Evolutionary conservation across 2,888 invertebrate species (phyloP).

Genomic region (Agriopis marginaria): DNA sequence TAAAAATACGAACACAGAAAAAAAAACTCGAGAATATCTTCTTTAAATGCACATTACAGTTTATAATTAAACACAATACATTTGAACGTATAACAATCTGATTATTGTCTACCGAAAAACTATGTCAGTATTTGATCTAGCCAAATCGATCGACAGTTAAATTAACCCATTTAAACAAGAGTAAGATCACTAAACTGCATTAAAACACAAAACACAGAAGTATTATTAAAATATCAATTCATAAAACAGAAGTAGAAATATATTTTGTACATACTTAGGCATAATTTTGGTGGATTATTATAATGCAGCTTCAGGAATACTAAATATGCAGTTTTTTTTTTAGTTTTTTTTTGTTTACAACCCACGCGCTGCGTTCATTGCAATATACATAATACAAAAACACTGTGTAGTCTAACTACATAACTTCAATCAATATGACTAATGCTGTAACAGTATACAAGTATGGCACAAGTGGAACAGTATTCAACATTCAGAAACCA

Average conservation of each 20-base stretch:
- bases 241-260: background rate
- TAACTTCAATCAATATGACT: conserved; percentile 55
- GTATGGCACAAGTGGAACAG: conserved; percentile 66
- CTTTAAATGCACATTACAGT: background rate
- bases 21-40: background rate
- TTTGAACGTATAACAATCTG: background rate
- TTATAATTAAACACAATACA: background rate
- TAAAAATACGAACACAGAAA: conserved; percentile 13
- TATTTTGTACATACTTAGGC: background rate
- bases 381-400: conserved; percentile 59
- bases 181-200: background rate
- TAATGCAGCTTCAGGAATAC: background rate
- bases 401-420: conserved; percentile 69
- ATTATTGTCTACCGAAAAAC: background rate
- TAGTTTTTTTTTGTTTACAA: conserved; percentile 47
- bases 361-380: conserved; percentile 47
- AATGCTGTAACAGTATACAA: conserved; percentile 48
- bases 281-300: background rate
- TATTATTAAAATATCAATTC: background rate
- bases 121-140: background rate
- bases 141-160: background rate
- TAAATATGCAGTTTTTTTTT: background rate
- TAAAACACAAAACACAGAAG: background rate
- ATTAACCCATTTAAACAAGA: background rate
- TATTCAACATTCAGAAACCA: conserved; percentile 42